These are phyloP conservation scores for Pteromalus puparum DNA, from an alignment of 1,140 invertebrate genomes.

Conservation along the genomic window DNA sequence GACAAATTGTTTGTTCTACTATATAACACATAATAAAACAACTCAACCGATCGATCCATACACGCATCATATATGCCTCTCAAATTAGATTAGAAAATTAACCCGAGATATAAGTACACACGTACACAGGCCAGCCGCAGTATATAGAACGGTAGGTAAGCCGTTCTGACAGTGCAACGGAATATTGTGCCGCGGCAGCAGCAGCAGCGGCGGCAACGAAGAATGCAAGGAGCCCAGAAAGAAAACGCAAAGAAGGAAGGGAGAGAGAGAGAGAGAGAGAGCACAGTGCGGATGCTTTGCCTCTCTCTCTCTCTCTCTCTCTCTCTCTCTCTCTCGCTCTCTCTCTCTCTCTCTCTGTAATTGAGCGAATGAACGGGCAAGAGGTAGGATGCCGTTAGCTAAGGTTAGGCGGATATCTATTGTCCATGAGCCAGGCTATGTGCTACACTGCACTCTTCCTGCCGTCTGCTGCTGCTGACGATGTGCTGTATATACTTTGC, in stretches of 20 bases:
- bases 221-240: conserved; percentile 17
- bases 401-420: conserved; percentile 24
- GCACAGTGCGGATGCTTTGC: conserved; percentile 32
- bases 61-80: background rate
- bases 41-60: background rate
- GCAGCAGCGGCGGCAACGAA: background rate
- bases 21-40: too few relatives aligned
- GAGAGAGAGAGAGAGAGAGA: conserved; percentile 9
- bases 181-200: conserved; percentile 15
- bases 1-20: background rate
- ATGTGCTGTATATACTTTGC: background rate
- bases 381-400: conserved; percentile 40
- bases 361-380: conserved; percentile 55
- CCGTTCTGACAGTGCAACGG: conserved; percentile 27
- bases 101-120: background rate
- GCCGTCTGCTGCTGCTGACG: background rate
- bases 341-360: conserved; percentile 39
- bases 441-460: background rate
- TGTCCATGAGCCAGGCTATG: background rate
- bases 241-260: background rate
- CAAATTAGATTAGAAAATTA: background rate
- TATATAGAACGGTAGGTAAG: conserved; percentile 3
- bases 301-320: background rate
- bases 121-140: background rate
- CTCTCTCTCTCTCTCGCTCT: background rate